Conservation (phyloP, 2,113 vertebrate species). For the Ophthalmolycus amberensis region DNA sequence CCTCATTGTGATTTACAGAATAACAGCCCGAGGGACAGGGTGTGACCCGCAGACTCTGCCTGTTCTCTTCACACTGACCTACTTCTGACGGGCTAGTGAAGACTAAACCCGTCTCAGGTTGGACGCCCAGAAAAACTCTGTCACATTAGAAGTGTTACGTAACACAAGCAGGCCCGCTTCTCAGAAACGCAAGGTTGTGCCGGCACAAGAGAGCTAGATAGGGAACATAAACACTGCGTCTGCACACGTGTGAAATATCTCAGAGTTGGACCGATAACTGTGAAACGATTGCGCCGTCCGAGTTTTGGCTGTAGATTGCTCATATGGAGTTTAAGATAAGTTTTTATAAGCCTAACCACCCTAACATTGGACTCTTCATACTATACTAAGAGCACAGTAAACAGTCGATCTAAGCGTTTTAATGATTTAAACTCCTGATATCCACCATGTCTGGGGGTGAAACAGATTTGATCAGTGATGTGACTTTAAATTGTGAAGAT, state of each 20-base stretch:
- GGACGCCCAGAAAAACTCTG: slow-evolving; percentile 46
- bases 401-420: neutral
- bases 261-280: neutral
- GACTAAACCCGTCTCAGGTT: slow-evolving; percentile 13
- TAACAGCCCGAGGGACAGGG: slow-evolving; percentile 29
- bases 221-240: slow-evolving; percentile 15
- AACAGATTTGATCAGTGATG: neutral
- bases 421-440: neutral
- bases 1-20: slow-evolving; percentile 34
- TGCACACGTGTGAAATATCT: neutral
- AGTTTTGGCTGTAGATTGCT: neutral
- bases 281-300: neutral
- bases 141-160: slow-evolving; percentile 48
- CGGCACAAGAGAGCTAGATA: slow-evolving; percentile 9
- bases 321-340: neutral
- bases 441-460: fast-evolving
- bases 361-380: too few species aligned
- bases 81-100: slow-evolving; percentile 32
- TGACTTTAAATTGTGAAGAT: neutral
- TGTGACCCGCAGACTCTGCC: neutral
- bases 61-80: slow-evolving; percentile 47
- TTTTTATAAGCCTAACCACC: too few species aligned
- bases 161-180: slow-evolving; percentile 31
- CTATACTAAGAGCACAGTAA: neutral
- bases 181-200: slow-evolving; percentile 2